These are phyloP conservation scores for Phaenicophaeus curvirostris DNA, from an alignment of 2,797 vertebrate species.

Conservation along the genomic window DNA sequence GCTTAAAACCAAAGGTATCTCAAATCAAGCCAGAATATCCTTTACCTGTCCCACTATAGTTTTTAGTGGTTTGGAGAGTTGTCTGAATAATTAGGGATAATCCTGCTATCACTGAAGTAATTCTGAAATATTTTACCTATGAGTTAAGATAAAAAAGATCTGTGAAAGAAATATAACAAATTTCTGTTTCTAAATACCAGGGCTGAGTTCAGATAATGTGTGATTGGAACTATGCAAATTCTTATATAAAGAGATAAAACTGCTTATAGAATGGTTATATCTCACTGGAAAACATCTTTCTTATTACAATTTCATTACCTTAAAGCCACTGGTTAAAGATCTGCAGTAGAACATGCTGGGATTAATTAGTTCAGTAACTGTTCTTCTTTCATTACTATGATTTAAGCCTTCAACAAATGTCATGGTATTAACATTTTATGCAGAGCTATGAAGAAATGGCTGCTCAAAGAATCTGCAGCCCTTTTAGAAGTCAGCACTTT, in stretches of 20 bases:
- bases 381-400: slow-evolving; percentile 56
- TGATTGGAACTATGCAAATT: not conserved
- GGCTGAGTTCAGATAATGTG: not conserved
- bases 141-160: not conserved
- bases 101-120: not conserved
- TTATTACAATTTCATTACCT: not conserved
- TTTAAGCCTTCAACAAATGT: slow-evolving; percentile 69
- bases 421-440: slow-evolving; percentile 66
- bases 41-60: not conserved
- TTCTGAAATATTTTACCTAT: not conserved
- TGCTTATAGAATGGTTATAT: not conserved
- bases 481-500: slow-evolving; percentile 67
- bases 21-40: not conserved
- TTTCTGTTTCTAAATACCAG: not conserved
- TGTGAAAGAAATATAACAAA: not conserved
- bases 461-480: slow-evolving; percentile 36
- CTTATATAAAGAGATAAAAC: not conserved
- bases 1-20: not conserved
- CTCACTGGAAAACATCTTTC: not conserved
- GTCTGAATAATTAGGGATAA: not conserved
- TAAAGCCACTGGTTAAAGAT: slow-evolving; percentile 41
- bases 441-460: slow-evolving; percentile 35
- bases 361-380: slow-evolving; percentile 43
- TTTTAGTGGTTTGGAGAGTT: not conserved
- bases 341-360: not conserved